Evolutionary conservation across 1,140 invertebrate species (phyloP), one percentile per base, ranked within the genome.

Genomic region (Papilio helenus): DNA sequence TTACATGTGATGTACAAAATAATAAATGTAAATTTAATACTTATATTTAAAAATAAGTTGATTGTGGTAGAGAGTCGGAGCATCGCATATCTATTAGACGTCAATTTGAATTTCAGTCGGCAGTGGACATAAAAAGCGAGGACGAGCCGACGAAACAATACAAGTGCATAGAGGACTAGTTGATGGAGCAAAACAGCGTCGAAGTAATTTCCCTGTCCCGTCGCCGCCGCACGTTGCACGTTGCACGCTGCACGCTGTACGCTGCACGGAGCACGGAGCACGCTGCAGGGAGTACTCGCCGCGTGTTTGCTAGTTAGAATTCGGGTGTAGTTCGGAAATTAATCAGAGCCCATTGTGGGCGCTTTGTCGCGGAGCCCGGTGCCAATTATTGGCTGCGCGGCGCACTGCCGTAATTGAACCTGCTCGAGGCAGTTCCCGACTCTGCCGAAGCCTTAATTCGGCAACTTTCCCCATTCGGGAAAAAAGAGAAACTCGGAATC

Each of bases 271-370:
- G 49, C 49, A 51, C 49, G 49, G 16, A 20, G 51, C 51, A 55
- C 18, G 51, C 51, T 87, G 86, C 84, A 87, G 81, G 79, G 84
- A 84, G 81, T 76, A 79, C 73, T 81, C 87, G 87, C 84, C 86
- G 86, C 90, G 91, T 92, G 91, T 93, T 94, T 91, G 91, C 89
- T 90, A 92, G 91, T 92, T 93, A 92, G 91, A 91, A 92, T 93
- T 94, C 91, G 92, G 91, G 82, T 88, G 91, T 89, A 94, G 91
- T 94, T 92, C 89, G 92, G 89, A 92, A 92, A 94, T 94, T 93
- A 94, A 93, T 94, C 90, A 92, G 90, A 85, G 88, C 82, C 89
- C 87, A 92, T 92, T 92, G 92, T 91, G 89, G 91, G 83, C 89
- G 92, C 91, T 94, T 94, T 93, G 91, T 92, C 89, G 88, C 88